Conservation (phyloP, 53 echinoderm and acorn worm genomes). For the Echinometra lucunter region DNA sequence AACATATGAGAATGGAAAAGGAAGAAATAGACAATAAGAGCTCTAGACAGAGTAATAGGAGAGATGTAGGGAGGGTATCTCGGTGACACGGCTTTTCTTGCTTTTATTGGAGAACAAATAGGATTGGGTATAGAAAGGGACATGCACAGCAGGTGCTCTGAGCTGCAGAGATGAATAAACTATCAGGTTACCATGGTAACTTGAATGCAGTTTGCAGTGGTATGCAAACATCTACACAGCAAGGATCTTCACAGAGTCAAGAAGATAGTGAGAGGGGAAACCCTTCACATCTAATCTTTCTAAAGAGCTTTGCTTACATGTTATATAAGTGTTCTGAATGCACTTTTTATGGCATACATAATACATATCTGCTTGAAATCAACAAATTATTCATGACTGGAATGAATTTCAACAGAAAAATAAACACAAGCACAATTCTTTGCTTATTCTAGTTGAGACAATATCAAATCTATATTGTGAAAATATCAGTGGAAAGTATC, state of each 20-base stretch:
- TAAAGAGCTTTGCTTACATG: background rate
- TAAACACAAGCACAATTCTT: too few relatives aligned
- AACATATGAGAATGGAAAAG: background rate
- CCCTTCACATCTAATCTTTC: constrained; percentile 24
- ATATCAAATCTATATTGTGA: too few relatives aligned
- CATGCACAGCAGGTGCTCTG: background rate
- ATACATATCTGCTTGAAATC: too few relatives aligned
- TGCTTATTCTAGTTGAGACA: too few relatives aligned
- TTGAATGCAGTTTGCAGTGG: background rate
- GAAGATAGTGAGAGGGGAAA: background rate
- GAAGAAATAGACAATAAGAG: background rate
- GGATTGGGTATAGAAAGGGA: background rate
- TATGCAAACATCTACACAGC: background rate
- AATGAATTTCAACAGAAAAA: too few relatives aligned
- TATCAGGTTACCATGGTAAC: constrained; percentile 25
- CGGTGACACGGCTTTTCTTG: background rate
- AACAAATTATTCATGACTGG: too few relatives aligned
- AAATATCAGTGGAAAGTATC: too few relatives aligned
- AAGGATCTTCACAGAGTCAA: background rate
- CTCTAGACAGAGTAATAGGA: background rate
- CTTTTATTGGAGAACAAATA: background rate
- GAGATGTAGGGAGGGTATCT: background rate
- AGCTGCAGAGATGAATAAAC: background rate
- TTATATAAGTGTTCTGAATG: background rate
- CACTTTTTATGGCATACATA: too few relatives aligned